Evolutionary conservation across 1,140 invertebrate genomes (phyloP).

Genomic region (Trinorchestia longiramus): DNA sequence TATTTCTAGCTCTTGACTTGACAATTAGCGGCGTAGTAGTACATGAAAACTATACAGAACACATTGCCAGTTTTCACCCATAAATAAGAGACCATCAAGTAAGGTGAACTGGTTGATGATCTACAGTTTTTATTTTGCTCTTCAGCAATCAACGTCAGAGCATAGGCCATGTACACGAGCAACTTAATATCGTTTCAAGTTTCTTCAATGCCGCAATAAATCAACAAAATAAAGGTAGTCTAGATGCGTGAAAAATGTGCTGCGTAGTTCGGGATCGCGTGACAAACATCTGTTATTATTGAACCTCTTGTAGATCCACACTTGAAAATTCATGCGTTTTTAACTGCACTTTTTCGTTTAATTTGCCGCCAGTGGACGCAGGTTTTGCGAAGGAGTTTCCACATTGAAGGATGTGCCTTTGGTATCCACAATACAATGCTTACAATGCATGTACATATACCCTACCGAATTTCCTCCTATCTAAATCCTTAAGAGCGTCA

Average conservation of each 20-base stretch:
- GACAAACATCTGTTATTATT: no score
- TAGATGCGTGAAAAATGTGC: not conserved
- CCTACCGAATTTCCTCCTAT: no score
- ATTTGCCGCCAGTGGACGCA: no score
- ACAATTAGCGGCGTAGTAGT: not conserved
- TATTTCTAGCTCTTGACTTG: not conserved
- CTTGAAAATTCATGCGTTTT: no score
- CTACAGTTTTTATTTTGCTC: not conserved
- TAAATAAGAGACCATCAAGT: not conserved
- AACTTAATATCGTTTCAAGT: not conserved
- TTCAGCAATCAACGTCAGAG: not conserved
- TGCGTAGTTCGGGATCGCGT: no score
- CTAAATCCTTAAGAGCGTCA: no score
- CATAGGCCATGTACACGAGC: not conserved
- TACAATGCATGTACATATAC: no score
- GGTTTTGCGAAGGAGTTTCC: no score
- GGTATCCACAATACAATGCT: no score
- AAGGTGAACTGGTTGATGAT: not conserved
- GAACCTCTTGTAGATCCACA: no score
- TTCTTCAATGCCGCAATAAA: not conserved
- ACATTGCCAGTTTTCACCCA: not conserved
- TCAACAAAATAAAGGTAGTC: not conserved
- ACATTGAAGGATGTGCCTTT: no score
- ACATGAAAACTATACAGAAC: not conserved
- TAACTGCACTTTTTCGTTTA: no score